Conservation (phyloP, 2,888 invertebrate genomes). For the Arrhopalites spinosus region DNA sequence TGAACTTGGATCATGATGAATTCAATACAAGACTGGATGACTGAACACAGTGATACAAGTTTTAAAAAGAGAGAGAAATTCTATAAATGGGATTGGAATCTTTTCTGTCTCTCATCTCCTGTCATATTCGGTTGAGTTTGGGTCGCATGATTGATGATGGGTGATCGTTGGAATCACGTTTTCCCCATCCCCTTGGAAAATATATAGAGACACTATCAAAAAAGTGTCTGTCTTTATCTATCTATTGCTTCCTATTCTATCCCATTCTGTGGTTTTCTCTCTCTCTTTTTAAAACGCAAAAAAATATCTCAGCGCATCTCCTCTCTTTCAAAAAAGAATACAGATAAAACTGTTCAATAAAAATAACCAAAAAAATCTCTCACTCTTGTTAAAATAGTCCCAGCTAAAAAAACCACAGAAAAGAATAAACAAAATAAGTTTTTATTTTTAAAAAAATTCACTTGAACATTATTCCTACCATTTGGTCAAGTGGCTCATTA, state of each 20-base stretch:
- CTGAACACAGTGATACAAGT: constrained; percentile 33
- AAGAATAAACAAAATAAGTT: background rate
- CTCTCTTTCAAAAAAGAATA: background rate
- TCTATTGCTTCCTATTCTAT: constrained; percentile 14
- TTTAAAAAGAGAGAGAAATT: constrained; percentile 19
- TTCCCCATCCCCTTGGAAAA: constrained; percentile 23
- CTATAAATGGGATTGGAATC: constrained; percentile 38
- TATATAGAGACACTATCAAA: background rate
- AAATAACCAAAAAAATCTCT: background rate
- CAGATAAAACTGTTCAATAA: background rate
- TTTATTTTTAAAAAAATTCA: background rate
- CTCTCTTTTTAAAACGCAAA: constrained; percentile 19
- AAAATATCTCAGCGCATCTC: constrained; percentile 1
- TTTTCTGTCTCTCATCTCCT: constrained; percentile 39
- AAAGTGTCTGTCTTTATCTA: constrained; percentile 2
- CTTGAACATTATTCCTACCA: constrained; percentile 11
- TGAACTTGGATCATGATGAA: constrained; percentile 10
- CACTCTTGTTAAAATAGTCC: constrained; percentile 9
- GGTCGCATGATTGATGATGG: constrained; percentile 51
- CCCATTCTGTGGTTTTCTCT: constrained; percentile 29
- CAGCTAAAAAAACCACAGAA: background rate
- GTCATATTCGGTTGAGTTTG: constrained; percentile 47
- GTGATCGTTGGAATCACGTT: constrained; percentile 29
- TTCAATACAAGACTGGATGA: constrained; percentile 26
- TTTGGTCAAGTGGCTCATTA: constrained; percentile 33